These are phyloP conservation scores for Eira barbara DNA, from an alignment of 2,113 vertebrate genomes.

Conservation along the genomic window DNA sequence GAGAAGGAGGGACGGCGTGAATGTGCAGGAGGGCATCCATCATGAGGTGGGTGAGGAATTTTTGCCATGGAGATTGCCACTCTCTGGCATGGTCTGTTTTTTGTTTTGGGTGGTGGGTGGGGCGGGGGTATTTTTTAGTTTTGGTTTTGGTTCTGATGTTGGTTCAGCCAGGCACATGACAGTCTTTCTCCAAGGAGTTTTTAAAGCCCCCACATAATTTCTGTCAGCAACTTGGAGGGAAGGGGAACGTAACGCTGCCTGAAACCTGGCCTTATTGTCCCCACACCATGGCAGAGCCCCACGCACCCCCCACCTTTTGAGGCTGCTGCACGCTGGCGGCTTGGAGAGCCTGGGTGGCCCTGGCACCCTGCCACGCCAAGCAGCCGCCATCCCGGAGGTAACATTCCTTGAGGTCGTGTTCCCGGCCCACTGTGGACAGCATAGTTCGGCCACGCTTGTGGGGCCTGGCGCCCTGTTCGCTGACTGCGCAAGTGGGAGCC, in stretches of 20 bases:
- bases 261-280: background rate
- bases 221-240: background rate
- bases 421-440: background rate
- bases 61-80: background rate
- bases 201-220: background rate
- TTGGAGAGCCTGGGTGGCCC: constrained; percentile 56
- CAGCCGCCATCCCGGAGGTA: background rate
- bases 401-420: background rate
- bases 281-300: background rate
- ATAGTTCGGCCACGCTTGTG: accelerated
- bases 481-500: background rate
- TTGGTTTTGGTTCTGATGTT: background rate
- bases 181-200: constrained; percentile 2
- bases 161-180: background rate
- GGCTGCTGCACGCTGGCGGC: background rate
- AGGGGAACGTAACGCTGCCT: background rate
- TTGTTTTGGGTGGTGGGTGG: background rate
- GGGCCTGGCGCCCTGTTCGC: background rate
- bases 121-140: background rate
- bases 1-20: background rate
- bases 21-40: background rate
- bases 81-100: background rate
- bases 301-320: too few relatives aligned
- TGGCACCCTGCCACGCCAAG: constrained; percentile 16
- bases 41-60: background rate